Conservation (phyloP, 2,888 invertebrate genomes). For the Drosophila multiciliata region DNA sequence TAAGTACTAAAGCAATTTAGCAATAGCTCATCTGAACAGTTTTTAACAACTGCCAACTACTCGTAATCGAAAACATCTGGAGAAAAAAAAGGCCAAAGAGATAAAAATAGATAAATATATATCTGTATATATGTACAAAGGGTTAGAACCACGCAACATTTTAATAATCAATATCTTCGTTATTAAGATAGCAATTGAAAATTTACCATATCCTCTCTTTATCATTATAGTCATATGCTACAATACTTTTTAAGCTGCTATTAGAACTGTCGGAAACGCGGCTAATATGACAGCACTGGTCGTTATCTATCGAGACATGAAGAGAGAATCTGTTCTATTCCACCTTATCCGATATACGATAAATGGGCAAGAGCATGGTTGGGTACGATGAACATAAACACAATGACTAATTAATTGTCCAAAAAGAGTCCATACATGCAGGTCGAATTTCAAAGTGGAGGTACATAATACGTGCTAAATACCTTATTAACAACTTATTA, state of each 20-base stretch:
- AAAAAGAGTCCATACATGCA: conserved; percentile 14
- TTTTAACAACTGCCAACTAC: neutral
- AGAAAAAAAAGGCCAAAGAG: neutral
- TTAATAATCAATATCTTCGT: neutral
- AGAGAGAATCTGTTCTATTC: conserved; percentile 27
- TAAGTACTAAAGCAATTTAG: neutral
- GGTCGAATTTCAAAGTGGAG: conserved; percentile 39
- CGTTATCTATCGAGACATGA: neutral
- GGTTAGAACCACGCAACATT: neutral
- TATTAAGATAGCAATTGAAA: neutral
- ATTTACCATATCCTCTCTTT: neutral
- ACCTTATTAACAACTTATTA: conserved; percentile 17
- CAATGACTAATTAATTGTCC: conserved; percentile 57
- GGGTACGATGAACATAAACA: conserved; percentile 43
- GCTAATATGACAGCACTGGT: neutral
- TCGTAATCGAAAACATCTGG: neutral
- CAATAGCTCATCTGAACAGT: conserved; percentile 6
- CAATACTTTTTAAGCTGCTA: neutral
- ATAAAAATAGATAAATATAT: neutral
- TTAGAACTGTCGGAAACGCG: no score
- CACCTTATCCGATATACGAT: conserved; percentile 38
- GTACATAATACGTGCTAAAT: conserved; percentile 10
- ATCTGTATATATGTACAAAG: neutral
- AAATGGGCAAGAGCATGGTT: conserved; percentile 13
- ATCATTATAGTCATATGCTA: neutral